Conservation (phyloP, 1,140 invertebrate species). For the Microplitis mediator region DNA sequence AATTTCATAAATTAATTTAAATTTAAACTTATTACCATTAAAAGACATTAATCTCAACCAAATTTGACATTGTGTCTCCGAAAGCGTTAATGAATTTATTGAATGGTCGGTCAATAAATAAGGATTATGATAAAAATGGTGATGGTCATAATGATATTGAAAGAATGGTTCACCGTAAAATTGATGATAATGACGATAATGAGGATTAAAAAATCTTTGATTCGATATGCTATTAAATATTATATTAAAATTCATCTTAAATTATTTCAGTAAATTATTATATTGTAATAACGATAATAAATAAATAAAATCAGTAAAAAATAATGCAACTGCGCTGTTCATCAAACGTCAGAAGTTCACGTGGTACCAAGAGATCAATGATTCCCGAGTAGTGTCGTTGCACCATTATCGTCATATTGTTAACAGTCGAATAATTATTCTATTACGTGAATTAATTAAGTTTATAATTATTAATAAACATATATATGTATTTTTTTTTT, state of each 20-base stretch:
- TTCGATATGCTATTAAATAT: background rate
- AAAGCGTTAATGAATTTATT: conserved; percentile 28
- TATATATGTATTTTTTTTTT: too few species aligned
- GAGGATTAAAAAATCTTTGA: background rate
- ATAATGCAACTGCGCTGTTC: conserved; percentile 20
- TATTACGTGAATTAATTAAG: too few species aligned
- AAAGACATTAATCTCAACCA: conserved; percentile 8
- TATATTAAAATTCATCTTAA: conserved; percentile 3
- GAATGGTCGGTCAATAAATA: conserved; percentile 23
- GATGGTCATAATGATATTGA: conserved; percentile 29
- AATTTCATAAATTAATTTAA: too few species aligned
- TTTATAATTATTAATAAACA: too few species aligned
- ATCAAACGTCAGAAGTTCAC: background rate
- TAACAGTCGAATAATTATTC: background rate
- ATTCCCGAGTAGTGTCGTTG: conserved; percentile 29
- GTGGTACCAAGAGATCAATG: conserved; percentile 42
- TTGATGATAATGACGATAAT: background rate
- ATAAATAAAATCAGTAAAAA: background rate
- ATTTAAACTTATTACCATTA: conserved; percentile 19
- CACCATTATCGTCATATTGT: conserved; percentile 1
- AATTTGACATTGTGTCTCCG: conserved; percentile 5
- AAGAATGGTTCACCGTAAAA: background rate
- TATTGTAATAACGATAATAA: background rate
- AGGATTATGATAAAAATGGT: conserved; percentile 21
- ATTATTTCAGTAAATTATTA: background rate